Evolutionary conservation across 2,797 vertebrate species (phyloP).

Genomic region (Labeo calbasu): DNA sequence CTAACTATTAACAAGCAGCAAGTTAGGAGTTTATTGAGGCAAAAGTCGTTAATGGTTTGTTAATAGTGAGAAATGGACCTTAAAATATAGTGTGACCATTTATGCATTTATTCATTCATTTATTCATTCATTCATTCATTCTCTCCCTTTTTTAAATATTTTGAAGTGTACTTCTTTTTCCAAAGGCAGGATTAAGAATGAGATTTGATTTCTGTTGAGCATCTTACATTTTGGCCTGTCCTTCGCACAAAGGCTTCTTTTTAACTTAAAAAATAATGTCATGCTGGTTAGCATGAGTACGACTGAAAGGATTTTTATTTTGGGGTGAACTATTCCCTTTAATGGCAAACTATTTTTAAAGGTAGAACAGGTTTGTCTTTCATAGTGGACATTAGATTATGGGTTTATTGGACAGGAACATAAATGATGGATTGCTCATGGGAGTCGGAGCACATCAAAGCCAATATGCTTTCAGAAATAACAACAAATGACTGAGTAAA

Average conservation of each 20-base stretch:
- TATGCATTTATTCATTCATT: no score
- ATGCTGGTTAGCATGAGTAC: neutral
- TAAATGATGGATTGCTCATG: constrained; percentile 17
- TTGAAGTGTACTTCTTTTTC: neutral
- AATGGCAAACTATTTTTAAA: neutral
- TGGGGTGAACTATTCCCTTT: neutral
- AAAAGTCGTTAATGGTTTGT: no score
- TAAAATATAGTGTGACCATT: no score
- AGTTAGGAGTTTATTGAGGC: no score
- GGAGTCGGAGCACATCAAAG: constrained; percentile 26
- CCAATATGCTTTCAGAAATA: constrained; percentile 34
- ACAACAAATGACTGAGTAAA: constrained; percentile 50
- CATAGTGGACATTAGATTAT: constrained; percentile 9
- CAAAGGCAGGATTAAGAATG: neutral
- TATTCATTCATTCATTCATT: no score
- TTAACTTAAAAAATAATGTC: neutral
- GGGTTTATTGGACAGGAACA: constrained; percentile 4
- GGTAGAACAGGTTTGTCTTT: neutral
- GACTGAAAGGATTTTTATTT: neutral
- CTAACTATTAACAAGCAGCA: no score
- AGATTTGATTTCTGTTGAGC: neutral
- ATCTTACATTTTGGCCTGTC: neutral
- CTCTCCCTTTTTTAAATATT: neutral
- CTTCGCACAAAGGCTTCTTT: neutral
- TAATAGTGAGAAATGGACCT: no score